Evolutionary conservation across 2,888 invertebrate genomes (phyloP), one percentile per base, ranked within the genome.

Genomic region (Mimas tiliae): DNA sequence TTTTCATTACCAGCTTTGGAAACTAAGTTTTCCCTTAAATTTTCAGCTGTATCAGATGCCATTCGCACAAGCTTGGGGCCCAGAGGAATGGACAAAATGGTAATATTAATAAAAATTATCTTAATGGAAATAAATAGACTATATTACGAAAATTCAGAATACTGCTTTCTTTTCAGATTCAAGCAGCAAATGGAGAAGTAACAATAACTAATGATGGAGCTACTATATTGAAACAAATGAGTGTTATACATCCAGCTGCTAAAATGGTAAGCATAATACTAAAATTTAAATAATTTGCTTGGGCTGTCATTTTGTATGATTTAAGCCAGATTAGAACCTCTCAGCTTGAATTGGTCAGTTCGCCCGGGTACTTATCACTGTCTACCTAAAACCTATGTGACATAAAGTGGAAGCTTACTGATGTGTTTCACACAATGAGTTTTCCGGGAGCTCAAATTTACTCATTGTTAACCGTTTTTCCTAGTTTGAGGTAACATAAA

Each of bases 141-240:
- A 12, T 21, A n/a, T 62, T 38, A 16, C 34, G n/a, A 9, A n/a
- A 33, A n/a, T 1, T 34, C 27, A 55, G 11, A 19, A 4, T 11
- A 33, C 33, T 45, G n/a, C 38, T 47, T n/a, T 48, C 33, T 71
- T 90, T 93, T 70, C 81, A 98, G 97, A 99, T 99, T 80, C 99
- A 99, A 94, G 95, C 98, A 47, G 96, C 96, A 47, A 99, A 98
- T 93, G 99, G 99, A 8, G 99, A 99, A 94, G 99, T 99, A 0
- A 99, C 99, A 1, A 99, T 99, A 71, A 99, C 99, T 65, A 99
- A 99, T 93, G 99, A 99, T 95, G 99, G 99, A 67, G 99, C 99
- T 47, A 99, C 99, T 47, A 99, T 99, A 90, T 94, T 99, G 69
- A 99, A 99, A 89, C 98, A 99, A 94, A 99, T 99, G 96, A 98